A percentile compares a stretch with the other conserved stretches of the same genome.
Conservation (phyloP, 2,797 vertebrate genomes). For the Premnoplex brunnescens region DNA sequence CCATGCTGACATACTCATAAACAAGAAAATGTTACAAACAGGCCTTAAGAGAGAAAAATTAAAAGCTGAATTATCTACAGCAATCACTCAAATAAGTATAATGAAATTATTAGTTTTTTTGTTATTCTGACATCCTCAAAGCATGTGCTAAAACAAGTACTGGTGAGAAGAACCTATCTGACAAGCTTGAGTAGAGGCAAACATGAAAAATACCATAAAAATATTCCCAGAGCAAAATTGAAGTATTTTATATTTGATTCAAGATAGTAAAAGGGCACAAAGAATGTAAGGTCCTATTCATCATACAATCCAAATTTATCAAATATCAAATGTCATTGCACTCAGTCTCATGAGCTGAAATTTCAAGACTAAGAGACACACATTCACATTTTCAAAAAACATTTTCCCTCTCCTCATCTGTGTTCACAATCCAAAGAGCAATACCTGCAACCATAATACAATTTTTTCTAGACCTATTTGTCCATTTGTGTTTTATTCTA, state of each 20-base stretch:
- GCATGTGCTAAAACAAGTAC: not conserved
- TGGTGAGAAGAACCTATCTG: not conserved
- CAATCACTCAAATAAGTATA: not conserved
- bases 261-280: conserved; percentile 19
- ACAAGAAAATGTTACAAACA: not conserved
- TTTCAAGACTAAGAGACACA: conserved; percentile 57
- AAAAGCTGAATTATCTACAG: not conserved
- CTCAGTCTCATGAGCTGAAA: conserved; percentile 1
- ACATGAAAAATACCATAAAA: not conserved
- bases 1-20: not conserved
- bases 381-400: conserved; percentile 19
- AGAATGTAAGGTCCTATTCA: not conserved
- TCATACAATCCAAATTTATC: no score
- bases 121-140: not conserved
- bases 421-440: conserved; percentile 45
- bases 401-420: not conserved
- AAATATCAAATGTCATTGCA: conserved; percentile 49
- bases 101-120: not conserved
- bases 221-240: not conserved
- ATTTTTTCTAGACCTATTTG: conserved; percentile 59
- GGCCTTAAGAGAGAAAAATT: not conserved
- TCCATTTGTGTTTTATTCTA: conserved; percentile 62
- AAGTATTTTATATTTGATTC: conserved; percentile 57
- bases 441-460: not conserved
- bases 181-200: not conserved